Evolutionary conservation across 2,113 vertebrate species (phyloP), one percentile per base, ranked within the genome.

Genomic region (Tetrax tetrax): DNA sequence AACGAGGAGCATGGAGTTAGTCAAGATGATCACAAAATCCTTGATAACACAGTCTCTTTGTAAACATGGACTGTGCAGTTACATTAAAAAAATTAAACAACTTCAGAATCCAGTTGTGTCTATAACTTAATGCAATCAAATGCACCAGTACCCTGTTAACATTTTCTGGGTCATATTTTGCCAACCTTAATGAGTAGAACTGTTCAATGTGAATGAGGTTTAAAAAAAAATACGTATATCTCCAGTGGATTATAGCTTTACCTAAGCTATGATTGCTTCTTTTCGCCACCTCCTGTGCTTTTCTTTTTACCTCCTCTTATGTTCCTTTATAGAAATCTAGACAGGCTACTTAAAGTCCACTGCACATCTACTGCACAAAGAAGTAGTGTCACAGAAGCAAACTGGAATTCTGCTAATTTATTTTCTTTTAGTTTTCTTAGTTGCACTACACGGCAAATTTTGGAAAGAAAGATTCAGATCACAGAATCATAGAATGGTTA

Each of bases 371-470:
- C 12, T 27, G 19, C 38, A 61, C 13, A 50, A 59, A 82, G 17
- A 22, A 59, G 4, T 11, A 22, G 2, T 0, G 0, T 12, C 41
- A 78, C 21, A 82, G 56, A 84, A 78, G 7, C 0, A 78, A 87
- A 50, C 4, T 41, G 9, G 31, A 69, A 90, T 83, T 2, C 14
- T 20, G 8, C 1, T 38, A 14, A 65, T 41, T 60, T 41, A 15
- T 81, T 70, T 84, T 9, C 29, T 61, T 91, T 77, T 56, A 35
- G 3, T 75, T 84, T 89, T 5, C 13, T 61, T 33, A 31, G 51
- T 54, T 77, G 4, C 3, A 45, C 47, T 84, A 5, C 25, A 18
- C 25, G 50, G n/a, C 2, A 70, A 45, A 4, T 48, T 78, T 87
- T 38, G n/a, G 9, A 27, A 84, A 77, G 11, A 78, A 61, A 48